A percentile compares a stretch with the other conserved stretches of the same genome.
Conservation (phyloP, 2,113 vertebrate species). For the Scomber japonicus region DNA sequence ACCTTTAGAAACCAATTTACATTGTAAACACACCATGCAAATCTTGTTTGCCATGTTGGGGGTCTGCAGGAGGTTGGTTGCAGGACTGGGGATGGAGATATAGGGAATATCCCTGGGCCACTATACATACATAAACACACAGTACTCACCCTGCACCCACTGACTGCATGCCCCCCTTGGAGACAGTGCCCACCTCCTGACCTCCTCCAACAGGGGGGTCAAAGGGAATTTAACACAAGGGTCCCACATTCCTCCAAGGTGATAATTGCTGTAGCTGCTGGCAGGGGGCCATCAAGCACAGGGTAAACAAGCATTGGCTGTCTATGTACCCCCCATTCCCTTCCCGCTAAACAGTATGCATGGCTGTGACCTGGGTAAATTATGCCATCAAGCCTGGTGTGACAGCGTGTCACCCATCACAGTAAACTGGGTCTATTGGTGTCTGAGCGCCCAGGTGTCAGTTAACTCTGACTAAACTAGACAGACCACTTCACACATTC, state of each 20-base stretch:
- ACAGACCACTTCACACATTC: conserved; percentile 69
- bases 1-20: conserved; percentile 68
- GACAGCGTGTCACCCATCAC: conserved; percentile 65
- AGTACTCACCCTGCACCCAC: conserved; percentile 61
- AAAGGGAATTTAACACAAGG: conserved; percentile 86
- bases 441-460: conserved; percentile 76
- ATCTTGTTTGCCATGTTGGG: conserved; percentile 72
- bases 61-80: conserved; percentile 51
- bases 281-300: conserved; percentile 82
- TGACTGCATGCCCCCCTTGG: conserved; percentile 57
- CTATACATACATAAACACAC: conserved; percentile 54
- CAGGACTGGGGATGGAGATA: conserved; percentile 44
- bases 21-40: conserved; percentile 79
- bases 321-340: conserved; percentile 38
- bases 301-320: conserved; percentile 83
- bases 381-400: conserved; percentile 70
- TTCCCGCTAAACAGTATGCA: conserved; percentile 60
- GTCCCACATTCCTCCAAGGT: conserved; percentile 88
- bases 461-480: conserved; percentile 47
- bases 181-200: conserved; percentile 79
- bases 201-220: conserved; percentile 83
- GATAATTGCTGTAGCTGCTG: conserved; percentile 87
- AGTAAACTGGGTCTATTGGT: conserved; percentile 55
- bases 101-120: conserved; percentile 51
- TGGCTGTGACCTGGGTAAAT: conserved; percentile 77